These are phyloP conservation scores for Schizopygopsis pylzovi DNA, from an alignment of 2,797 vertebrate species.

Conservation along the genomic window DNA sequence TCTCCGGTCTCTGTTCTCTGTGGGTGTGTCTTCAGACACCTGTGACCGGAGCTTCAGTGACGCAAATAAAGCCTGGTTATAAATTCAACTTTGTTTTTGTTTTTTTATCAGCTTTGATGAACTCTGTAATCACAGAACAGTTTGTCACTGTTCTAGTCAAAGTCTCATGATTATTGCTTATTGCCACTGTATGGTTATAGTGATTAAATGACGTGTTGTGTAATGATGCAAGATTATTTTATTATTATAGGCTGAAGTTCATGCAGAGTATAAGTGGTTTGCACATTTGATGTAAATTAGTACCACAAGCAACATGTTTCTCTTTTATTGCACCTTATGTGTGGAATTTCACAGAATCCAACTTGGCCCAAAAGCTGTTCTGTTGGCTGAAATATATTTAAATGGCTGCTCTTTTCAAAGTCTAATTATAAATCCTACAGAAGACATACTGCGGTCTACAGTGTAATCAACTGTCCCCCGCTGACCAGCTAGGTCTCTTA, in stretches of 20 bases:
- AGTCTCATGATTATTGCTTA: not conserved
- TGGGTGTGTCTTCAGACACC: constrained; percentile 18
- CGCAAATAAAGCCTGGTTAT: not conserved
- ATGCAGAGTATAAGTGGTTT: not conserved
- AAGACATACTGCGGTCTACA: not conserved
- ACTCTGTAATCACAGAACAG: not conserved
- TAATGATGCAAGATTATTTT: not conserved
- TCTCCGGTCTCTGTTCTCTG: not conserved
- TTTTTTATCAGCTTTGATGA: not conserved
- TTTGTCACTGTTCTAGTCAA: not conserved
- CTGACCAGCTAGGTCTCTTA: not conserved
- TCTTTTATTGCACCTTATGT: no score
- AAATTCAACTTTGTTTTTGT: not conserved
- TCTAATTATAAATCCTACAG: not conserved
- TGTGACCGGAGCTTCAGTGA: not conserved
- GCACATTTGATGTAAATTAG: not conserved
- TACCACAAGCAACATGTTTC: not conserved
- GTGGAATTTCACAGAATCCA: not conserved
- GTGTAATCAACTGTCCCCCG: not conserved
- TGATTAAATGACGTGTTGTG: not conserved
- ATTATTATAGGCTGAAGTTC: not conserved
- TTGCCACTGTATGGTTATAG: not conserved
- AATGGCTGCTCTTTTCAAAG: not conserved
- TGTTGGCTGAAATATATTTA: not conserved
- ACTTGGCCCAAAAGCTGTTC: not conserved